Evolutionary conservation across 2,888 invertebrate species (phyloP), one percentile per base, ranked within the genome.

Genomic region (Cybosia mesomella): DNA sequence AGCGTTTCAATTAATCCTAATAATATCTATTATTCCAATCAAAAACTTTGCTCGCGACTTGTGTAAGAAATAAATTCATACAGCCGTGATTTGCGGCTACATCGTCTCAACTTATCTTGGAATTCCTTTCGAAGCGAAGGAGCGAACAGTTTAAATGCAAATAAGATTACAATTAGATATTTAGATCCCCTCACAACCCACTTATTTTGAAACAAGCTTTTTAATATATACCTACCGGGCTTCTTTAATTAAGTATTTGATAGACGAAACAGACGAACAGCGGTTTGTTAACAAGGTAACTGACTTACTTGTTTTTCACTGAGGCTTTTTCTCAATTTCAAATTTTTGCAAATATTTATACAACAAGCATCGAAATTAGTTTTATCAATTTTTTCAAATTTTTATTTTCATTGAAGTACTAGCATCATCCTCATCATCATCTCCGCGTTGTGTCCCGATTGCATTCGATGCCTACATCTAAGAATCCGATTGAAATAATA

Each of bases 121-220:
- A 83, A 83, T 81, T 79, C 78, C 79, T 82, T 78, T 76, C 73
- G 67, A 73, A 84, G 68, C 73, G 80, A 81, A 82, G 76, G 77
- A 83, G 82, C 75, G 82, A 85, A 85, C 83, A 84, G 84, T 88
- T 88, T 87, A 87, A 87, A 90, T 90, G 88, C 86, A 89, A 90
- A 90, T 89, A 85, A 86, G 86, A 86, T 89, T 87, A 88, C 87
- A 88, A 89, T 89, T 87, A 89, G 84, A 87, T 89, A 89, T 89
- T 89, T 87, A 86, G 85, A 86, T 84, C 84, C 85, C 82, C 79
- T 83, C 83, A 80, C 82, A 85, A 83, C 79, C 83, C 84, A 81
- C 81, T 85, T 85, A 87, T 86, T 85, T 83, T 75, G 75, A 81
- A 86, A 83, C 84, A 84, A 87, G 85, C 80, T 83, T 83, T 84